Percentiles rank a stretch among this genome's conserved stretches.
Evolutionary conservation across 2,888 invertebrate genomes (phyloP).

Genomic region (Tridacna gigas): DNA sequence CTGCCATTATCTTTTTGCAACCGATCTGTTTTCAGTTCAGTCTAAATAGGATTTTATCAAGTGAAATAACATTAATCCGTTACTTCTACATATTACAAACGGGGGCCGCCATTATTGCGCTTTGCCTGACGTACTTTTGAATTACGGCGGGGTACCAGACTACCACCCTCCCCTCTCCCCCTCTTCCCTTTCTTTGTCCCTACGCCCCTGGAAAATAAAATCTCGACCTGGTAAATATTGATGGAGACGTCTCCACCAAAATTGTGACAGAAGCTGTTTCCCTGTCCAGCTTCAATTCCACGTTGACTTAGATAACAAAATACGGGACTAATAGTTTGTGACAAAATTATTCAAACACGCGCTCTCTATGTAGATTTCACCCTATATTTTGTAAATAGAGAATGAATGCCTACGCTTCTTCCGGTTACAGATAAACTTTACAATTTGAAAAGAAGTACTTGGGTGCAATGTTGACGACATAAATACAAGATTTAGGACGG

Average conservation of each 20-base stretch:
- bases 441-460: too few relatives aligned
- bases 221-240: neutral
- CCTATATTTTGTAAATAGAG: neutral
- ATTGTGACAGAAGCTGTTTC: constrained; percentile 1
- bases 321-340: constrained; percentile 10
- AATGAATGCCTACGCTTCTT: neutral
- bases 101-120: neutral
- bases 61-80: too few relatives aligned
- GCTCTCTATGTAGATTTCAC: constrained; percentile 10
- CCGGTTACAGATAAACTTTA: too few relatives aligned
- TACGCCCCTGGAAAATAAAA: neutral
- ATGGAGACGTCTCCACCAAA: neutral
- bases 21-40: too few relatives aligned
- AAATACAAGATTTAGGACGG: neutral
- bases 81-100: too few relatives aligned
- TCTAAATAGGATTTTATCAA: too few relatives aligned
- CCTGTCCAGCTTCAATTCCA: constrained; percentile 10
- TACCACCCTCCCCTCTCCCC: too few relatives aligned
- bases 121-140: too few relatives aligned
- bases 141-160: too few relatives aligned
- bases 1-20: too few relatives aligned
- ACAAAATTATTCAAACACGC: constrained; percentile 25
- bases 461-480: too few relatives aligned
- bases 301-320: constrained; percentile 1
- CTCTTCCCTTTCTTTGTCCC: too few relatives aligned